Conservation (phyloP, 2,888 invertebrate species). For the Parnassius smintheus region DNA sequence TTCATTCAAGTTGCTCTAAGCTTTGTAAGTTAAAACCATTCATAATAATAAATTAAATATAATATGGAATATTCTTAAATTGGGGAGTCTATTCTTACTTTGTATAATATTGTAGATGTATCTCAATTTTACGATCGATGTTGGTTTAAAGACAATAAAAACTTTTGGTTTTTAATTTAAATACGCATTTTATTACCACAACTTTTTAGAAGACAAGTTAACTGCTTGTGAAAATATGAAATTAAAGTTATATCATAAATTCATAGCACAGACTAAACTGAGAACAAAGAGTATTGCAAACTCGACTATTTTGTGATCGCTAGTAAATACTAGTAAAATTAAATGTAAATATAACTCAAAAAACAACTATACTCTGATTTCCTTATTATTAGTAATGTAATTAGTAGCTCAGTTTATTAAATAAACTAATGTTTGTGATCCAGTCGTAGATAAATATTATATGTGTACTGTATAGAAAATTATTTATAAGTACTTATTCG, state of each 20-base stretch:
- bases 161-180: constrained; percentile 4
- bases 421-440: background rate
- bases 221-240: too few species aligned
- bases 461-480: constrained; percentile 22
- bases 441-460: too few species aligned
- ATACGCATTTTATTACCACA: too few species aligned
- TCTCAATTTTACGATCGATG: constrained; percentile 5
- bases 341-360: background rate
- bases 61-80: constrained; percentile 7
- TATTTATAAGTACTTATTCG: constrained; percentile 12
- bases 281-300: background rate
- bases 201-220: too few species aligned
- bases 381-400: background rate
- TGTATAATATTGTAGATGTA: constrained; percentile 4
- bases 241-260: background rate
- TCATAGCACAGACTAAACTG: too few species aligned
- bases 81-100: constrained; percentile 15
- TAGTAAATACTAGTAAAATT: background rate
- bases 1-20: constrained; percentile 24
- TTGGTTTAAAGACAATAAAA: constrained; percentile 19
- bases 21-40: constrained; percentile 24
- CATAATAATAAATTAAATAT: constrained; percentile 9
- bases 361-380: background rate
- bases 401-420: background rate
- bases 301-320: background rate